A percentile compares a stretch with the other conserved stretches of the same genome.
These are phyloP conservation scores for Sorex fumeus DNA, from an alignment of 2,113 vertebrate species.

Conservation along the genomic window DNA sequence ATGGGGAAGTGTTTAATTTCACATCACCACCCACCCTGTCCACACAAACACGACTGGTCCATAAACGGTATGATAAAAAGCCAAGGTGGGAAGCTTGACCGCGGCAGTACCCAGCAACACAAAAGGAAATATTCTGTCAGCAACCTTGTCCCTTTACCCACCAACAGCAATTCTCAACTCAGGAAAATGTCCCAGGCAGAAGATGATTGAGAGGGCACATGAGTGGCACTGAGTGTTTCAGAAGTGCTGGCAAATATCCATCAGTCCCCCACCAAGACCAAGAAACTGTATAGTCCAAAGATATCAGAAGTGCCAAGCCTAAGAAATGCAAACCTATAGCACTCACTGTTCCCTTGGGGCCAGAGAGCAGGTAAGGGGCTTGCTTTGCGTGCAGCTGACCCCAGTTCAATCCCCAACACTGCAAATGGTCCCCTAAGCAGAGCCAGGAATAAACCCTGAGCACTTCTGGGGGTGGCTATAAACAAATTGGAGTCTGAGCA, in stretches of 20 bases:
- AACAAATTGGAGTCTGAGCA: too few relatives aligned
- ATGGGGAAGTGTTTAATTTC: constrained; percentile 63
- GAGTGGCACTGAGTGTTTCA: too few relatives aligned
- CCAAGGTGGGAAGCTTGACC: constrained; percentile 41
- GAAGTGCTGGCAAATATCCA: background rate
- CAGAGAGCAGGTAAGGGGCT: too few relatives aligned
- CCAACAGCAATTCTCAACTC: background rate
- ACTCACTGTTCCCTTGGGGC: too few relatives aligned
- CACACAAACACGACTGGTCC: constrained; percentile 63
- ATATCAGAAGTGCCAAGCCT: background rate
- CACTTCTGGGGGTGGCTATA: too few relatives aligned
- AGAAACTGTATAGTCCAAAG: background rate
- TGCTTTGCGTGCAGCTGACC: too few relatives aligned
- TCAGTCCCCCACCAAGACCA: background rate
- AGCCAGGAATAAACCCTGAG: too few relatives aligned
- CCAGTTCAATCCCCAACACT: too few relatives aligned
- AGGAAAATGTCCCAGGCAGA: background rate
- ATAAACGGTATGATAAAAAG: constrained; percentile 59
- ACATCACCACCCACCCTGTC: constrained; percentile 12
- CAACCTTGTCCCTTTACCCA: background rate
- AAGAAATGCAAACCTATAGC: background rate
- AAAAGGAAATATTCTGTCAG: constrained; percentile 24
- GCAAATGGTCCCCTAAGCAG: too few relatives aligned
- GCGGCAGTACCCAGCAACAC: background rate
- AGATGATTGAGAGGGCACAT: background rate